These are phyloP conservation scores for Mola mola DNA, from an alignment of 2,113 vertebrate species.

Conservation along the genomic window DNA sequence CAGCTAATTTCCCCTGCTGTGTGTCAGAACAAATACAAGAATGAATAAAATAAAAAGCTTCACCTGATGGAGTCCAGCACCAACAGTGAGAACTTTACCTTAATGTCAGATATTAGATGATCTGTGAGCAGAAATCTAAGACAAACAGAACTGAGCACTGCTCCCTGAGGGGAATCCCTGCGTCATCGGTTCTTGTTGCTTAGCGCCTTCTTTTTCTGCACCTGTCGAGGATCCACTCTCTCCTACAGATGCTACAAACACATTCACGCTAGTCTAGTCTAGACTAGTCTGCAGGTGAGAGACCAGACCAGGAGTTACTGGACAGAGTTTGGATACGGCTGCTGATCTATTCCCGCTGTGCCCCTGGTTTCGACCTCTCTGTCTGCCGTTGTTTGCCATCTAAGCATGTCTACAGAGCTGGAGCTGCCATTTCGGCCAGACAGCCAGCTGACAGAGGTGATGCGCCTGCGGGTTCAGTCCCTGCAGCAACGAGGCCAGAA, in stretches of 20 bases:
- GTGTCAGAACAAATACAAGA: too few relatives aligned
- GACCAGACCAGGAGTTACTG: constrained; percentile 8
- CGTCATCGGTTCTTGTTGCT: constrained; percentile 61
- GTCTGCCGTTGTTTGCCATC: not conserved
- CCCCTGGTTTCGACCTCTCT: too few relatives aligned
- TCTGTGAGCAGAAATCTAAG: constrained; percentile 39
- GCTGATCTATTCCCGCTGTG: too few relatives aligned
- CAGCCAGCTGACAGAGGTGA: constrained; percentile 85
- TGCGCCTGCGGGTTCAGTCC: constrained; percentile 87
- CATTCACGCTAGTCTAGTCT: constrained; percentile 4
- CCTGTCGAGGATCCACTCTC: constrained; percentile 23
- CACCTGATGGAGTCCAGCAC: too few relatives aligned
- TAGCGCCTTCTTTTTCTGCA: constrained; percentile 36
- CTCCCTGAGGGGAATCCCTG: constrained; percentile 42
- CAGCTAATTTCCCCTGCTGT: not conserved
- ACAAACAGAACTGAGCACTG: constrained; percentile 40
- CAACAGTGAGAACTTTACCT: too few relatives aligned
- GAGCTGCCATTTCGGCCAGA: constrained; percentile 83
- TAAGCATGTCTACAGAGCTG: constrained; percentile 66
- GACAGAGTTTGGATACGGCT: too few relatives aligned
- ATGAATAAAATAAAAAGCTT: too few relatives aligned
- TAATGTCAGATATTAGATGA: constrained; percentile 8
- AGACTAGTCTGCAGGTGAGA: constrained; percentile 6
- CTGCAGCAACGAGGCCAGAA: constrained; percentile 85
- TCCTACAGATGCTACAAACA: not conserved